Evolutionary conservation across 2,888 invertebrate genomes (phyloP).

Genomic region (Aspidapion aeneum): DNA sequence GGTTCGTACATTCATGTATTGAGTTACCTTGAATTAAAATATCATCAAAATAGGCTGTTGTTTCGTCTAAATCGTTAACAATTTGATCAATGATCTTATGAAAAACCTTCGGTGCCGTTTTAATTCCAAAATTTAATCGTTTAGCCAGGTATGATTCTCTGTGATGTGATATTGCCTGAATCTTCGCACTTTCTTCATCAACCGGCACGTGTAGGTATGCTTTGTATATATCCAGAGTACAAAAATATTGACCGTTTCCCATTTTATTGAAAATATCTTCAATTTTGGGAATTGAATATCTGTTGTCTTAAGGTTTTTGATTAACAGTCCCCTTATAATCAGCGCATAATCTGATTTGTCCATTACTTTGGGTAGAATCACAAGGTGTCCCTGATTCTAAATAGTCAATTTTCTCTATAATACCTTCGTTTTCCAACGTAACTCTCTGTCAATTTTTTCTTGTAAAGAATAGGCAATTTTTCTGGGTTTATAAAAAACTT

Average conservation of each 20-base stretch:
- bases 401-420: too few relatives aligned
- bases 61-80: slow-evolving; percentile 1
- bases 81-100: too few relatives aligned
- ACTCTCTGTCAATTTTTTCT: neutral
- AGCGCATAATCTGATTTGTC: too few relatives aligned
- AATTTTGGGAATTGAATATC: neutral
- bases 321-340: neutral
- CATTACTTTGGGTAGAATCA: too few relatives aligned
- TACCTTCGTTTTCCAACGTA: too few relatives aligned
- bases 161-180: neutral
- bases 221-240: neutral
- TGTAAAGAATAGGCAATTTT: neutral
- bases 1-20: neutral
- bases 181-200: neutral
- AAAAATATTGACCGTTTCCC: neutral
- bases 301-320: neutral
- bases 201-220: neutral
- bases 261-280: neutral
- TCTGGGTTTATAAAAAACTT: neutral
- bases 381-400: too few relatives aligned
- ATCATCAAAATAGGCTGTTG: neutral
- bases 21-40: too few relatives aligned
- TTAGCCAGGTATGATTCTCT: neutral
- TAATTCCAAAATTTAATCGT: neutral
- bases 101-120: too few relatives aligned